Evolutionary conservation across 2,113 vertebrate genomes (phyloP), one percentile per base, ranked within the genome.

Genomic region (Ancistrus triradiatus): DNA sequence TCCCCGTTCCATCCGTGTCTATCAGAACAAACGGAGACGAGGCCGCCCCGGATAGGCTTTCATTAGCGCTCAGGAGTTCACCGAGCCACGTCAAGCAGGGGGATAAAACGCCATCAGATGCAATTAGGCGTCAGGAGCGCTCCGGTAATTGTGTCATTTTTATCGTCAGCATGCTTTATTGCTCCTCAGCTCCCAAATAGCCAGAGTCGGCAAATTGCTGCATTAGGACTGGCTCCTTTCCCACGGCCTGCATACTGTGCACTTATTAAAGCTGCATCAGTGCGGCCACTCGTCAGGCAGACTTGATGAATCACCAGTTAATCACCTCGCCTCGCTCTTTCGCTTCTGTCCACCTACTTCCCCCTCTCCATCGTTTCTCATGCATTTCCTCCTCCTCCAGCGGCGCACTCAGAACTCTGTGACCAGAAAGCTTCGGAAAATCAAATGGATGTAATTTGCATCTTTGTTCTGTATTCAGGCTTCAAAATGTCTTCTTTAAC

Each of bases 61-160:
- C 69, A 75, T 61, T 72, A 68, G 48, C 44, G 47, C 65, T 7
- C 2, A 61, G 60, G 35, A 40, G 64, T 75, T 71, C 60, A 72
- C 48, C 35, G 6, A 46, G 68, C 50, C 63, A 68, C 51, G 40
- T 64, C 56, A 59, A 57, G 69, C 37, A 18, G 24, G 59, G 31
- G 55, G 28, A 72, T 59, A 68, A 72, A 68, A 68, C 42, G 43
- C 48, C 55, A 69, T 69, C 69, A 65, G 50, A 68, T 60, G 46
- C 69, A 75, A 75, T 75, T 69, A 72, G 50, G 65, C 61, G 59
- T 68, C 65, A 65, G 64, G 69, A 72, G 73, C 53, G 65, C 56
- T 72, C 44, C 44, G 64, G 68, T 74, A 71, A 71, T 74, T 68
- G 69, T 68, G 58, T 69, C 44, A 68, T 72, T 75, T 75, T 64